Conservation (phyloP, 2,888 invertebrate species). For the Deroplatys truncata region DNA sequence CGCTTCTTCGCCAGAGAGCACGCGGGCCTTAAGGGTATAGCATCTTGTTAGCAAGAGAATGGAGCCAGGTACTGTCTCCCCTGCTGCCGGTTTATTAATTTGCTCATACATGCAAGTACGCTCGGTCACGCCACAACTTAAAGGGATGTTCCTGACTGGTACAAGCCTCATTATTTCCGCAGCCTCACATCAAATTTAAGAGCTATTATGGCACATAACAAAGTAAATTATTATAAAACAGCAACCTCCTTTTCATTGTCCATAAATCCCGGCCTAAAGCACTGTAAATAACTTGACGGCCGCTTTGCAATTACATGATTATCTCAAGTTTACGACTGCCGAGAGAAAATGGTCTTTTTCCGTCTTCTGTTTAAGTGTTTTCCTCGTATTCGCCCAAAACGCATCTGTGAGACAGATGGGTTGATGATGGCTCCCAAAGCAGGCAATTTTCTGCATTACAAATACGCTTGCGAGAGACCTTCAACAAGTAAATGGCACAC, state of each 20-base stretch:
- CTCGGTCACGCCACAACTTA: slow-evolving; percentile 6
- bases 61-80: background rate
- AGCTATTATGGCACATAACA: background rate
- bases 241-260: background rate
- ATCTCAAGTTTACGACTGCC: background rate
- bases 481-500: too few relatives aligned
- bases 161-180: slow-evolving; percentile 11
- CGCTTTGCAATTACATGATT: background rate
- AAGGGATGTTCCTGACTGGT: slow-evolving; percentile 8
- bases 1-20: background rate
- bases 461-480: too few relatives aligned
- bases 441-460: too few relatives aligned
- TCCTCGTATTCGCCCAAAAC: background rate
- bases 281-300: background rate
- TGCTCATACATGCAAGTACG: slow-evolving; percentile 13
- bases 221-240: background rate
- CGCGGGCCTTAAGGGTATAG: background rate
- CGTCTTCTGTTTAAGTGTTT: background rate
- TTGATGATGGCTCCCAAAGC: too few relatives aligned
- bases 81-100: background rate
- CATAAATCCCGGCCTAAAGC: background rate
- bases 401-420: background rate
- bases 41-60: background rate
- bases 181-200: background rate
- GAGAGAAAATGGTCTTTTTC: background rate